A percentile compares a stretch with the other conserved stretches of the same genome.
Conservation (phyloP, 2,888 invertebrate genomes). For the Nasonia oneida region DNA sequence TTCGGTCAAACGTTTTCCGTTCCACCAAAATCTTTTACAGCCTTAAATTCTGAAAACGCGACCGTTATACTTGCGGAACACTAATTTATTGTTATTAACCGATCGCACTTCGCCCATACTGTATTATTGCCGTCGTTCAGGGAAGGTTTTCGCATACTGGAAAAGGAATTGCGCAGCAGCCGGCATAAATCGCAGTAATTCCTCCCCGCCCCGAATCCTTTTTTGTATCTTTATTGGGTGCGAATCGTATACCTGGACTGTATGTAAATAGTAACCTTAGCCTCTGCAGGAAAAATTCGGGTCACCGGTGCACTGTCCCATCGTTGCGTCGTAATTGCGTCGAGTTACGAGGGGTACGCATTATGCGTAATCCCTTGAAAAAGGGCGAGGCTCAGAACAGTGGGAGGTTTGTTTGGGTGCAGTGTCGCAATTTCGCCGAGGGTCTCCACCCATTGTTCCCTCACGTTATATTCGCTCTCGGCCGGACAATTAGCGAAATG, state of each 20-base stretch:
- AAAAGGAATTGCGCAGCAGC: constrained; percentile 21
- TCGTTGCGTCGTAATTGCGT: background rate
- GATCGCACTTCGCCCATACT: constrained; percentile 18
- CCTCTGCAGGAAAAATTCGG: constrained; percentile 32
- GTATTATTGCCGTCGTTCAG: background rate
- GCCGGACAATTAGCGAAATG: constrained; percentile 33
- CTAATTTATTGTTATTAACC: constrained; percentile 59
- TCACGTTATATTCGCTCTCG: constrained; percentile 29
- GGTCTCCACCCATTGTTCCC: constrained; percentile 11
- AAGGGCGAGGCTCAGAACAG: constrained; percentile 26
- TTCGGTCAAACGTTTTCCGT: background rate
- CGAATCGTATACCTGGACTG: background rate
- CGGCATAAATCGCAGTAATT: constrained; percentile 43
- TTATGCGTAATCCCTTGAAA: constrained; percentile 25
- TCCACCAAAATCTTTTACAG: background rate
- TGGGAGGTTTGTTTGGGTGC: background rate
- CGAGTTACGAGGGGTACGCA: background rate
- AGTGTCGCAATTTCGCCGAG: constrained; percentile 10
- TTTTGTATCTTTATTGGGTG: constrained; percentile 50
- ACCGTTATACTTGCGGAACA: constrained; percentile 34
- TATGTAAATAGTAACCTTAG: background rate
- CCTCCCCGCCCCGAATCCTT: constrained; percentile 51
- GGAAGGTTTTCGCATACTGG: constrained; percentile 5
- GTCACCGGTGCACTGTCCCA: constrained; percentile 7
- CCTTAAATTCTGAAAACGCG: background rate